A percentile compares a stretch with the other conserved stretches of the same genome.
Conservation (phyloP, 2,888 invertebrate species). For the Ophion ventricosus region DNA sequence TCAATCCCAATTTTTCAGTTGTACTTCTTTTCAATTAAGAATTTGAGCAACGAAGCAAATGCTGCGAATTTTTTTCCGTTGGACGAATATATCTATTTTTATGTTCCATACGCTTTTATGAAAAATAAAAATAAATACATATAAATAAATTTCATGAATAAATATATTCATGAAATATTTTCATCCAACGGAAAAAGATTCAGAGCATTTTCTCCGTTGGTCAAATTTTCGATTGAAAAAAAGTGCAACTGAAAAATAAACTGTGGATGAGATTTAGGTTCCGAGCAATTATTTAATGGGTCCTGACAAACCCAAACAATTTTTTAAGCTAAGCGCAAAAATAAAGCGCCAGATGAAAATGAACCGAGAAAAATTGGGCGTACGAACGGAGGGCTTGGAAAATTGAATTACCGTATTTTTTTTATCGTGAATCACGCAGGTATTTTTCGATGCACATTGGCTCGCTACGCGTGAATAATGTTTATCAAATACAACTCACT, state of each 20-base stretch:
- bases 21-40: not conserved
- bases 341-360: not conserved
- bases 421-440: constrained; percentile 16
- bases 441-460: constrained; percentile 3
- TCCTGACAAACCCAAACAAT: too few relatives aligned
- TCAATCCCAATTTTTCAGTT: too few relatives aligned
- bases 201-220: not conserved
- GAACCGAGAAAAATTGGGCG: not conserved
- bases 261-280: not conserved
- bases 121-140: not conserved
- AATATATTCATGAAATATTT: too few relatives aligned
- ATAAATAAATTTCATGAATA: too few relatives aligned
- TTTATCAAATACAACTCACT: constrained; percentile 13
- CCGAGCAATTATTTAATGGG: not conserved
- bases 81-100: too few relatives aligned
- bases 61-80: not conserved
- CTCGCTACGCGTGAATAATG: not conserved
- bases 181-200: not conserved
- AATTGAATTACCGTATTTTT: constrained; percentile 3
- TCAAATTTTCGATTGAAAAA: not conserved
- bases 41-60: too few relatives aligned
- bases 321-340: not conserved
- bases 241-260: not conserved
- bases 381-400: not conserved
- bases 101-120: too few relatives aligned